Evolutionary conservation across 2,888 invertebrate genomes (phyloP).

Genomic region (Hedya salicella): DNA sequence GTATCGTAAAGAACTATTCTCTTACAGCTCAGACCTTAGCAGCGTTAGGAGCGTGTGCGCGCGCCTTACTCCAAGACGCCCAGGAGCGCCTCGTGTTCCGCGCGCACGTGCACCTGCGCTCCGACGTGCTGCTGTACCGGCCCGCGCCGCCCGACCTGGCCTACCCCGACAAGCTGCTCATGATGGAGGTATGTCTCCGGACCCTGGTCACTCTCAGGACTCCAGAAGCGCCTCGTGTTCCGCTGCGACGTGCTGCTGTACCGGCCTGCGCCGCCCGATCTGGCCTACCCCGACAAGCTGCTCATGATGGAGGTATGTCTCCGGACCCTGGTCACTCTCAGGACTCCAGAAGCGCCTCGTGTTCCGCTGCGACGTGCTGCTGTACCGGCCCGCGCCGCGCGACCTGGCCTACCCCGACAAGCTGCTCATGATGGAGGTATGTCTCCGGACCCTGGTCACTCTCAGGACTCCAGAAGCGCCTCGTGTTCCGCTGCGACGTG

Average conservation of each 20-base stretch:
- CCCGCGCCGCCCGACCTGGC: conserved; percentile 98
- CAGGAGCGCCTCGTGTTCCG: conserved; percentile 98
- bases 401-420: conserved; percentile 21
- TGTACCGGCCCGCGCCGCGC: conserved; percentile 12
- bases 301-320: conserved; percentile 93
- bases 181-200: conserved; percentile 97
- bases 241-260: conserved; percentile 89
- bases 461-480: no score
- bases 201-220: not conserved
- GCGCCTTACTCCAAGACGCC: conserved; percentile 95
- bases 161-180: conserved; percentile 98
- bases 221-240: no score
- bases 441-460: conserved; percentile 62
- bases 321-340: no score
- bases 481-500: conserved; percentile 84
- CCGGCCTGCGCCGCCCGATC: conserved; percentile 93
- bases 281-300: conserved; percentile 96
- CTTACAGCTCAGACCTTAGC: conserved; percentile 87
- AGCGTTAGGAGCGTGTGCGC: conserved; percentile 91
- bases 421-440: conserved; percentile 83
- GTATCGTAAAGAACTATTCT: no score
- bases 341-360: conserved; percentile 61
- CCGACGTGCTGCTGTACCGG: conserved; percentile 94
- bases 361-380: conserved; percentile 9
- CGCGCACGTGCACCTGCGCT: conserved; percentile 96